Evolutionary conservation across 2,888 invertebrate species (phyloP).

Genomic region (Sminthurinus aureus): DNA sequence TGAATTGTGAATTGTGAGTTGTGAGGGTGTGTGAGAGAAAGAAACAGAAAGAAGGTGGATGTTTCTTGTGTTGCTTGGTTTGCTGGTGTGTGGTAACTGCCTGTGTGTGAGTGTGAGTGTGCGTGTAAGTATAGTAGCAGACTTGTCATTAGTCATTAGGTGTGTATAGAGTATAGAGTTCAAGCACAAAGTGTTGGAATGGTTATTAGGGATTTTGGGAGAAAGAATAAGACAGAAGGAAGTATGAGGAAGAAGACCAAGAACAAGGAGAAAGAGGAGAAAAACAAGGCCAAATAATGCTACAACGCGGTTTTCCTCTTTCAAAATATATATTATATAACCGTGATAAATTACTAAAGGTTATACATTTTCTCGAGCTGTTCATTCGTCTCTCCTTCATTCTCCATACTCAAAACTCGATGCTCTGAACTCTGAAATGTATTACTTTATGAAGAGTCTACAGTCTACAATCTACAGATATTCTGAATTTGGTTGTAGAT

Average conservation of each 20-base stretch:
- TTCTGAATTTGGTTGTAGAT: too few species aligned
- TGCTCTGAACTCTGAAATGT: too few species aligned
- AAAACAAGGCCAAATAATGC: not conserved
- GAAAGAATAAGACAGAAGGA: not conserved
- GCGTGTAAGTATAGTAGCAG: not conserved
- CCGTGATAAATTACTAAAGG: slow-evolving; percentile 31
- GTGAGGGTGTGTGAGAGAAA: too few species aligned
- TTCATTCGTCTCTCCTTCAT: not conserved
- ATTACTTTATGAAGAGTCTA: not conserved
- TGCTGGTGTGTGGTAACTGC: too few species aligned
- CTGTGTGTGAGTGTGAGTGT: not conserved
- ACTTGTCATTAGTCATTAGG: not conserved
- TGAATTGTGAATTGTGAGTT: too few species aligned
- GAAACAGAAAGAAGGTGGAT: too few species aligned
- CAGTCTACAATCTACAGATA: too few species aligned
- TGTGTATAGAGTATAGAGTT: slow-evolving; percentile 9
- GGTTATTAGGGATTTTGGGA: slow-evolving; percentile 7
- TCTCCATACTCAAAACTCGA: not conserved
- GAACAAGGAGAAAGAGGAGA: too few species aligned
- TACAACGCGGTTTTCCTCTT: slow-evolving; percentile 34
- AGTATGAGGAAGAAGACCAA: not conserved
- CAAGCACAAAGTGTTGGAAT: not conserved
- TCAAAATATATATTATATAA: slow-evolving; percentile 26
- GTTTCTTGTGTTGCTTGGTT: too few species aligned
- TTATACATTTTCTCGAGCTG: not conserved